Conservation (phyloP, 2,888 invertebrate species). For the Ormia ochracea region DNA sequence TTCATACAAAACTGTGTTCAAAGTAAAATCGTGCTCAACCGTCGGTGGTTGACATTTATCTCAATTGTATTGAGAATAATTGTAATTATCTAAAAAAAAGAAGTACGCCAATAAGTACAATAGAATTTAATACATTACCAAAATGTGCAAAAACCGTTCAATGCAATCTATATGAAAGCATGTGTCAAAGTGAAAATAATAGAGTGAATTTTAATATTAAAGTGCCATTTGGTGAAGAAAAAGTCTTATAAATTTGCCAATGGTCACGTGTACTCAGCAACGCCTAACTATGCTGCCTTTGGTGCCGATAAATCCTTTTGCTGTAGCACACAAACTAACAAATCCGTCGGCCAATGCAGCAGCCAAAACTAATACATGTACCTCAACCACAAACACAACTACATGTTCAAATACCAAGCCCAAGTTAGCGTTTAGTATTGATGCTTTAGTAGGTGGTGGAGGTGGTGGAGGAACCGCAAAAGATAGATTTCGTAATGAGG, state of each 20-base stretch:
- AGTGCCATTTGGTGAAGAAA: background rate
- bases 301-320: constrained; percentile 82
- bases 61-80: background rate
- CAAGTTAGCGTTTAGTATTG: constrained; percentile 96
- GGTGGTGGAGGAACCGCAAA: constrained; percentile 27
- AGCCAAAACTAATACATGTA: constrained; percentile 60
- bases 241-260: constrained; percentile 66
- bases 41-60: constrained; percentile 21
- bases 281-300: constrained; percentile 89
- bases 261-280: constrained; percentile 77
- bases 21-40: constrained; percentile 28
- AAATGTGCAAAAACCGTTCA: constrained; percentile 52
- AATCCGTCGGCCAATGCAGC: constrained; percentile 65
- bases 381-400: constrained; percentile 40
- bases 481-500: constrained; percentile 7
- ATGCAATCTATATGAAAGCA: background rate
- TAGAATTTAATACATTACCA: background rate
- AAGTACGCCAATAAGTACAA: background rate
- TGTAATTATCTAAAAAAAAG: background rate
- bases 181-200: background rate
- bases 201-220: background rate
- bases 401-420: constrained; percentile 82
- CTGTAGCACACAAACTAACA: constrained; percentile 67
- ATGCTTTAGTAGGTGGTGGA: constrained; percentile 80
- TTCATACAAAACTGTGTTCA: constrained; percentile 36